Evolutionary conservation across 2,888 invertebrate species (phyloP).

Genomic region (Folsomia manolachei): DNA sequence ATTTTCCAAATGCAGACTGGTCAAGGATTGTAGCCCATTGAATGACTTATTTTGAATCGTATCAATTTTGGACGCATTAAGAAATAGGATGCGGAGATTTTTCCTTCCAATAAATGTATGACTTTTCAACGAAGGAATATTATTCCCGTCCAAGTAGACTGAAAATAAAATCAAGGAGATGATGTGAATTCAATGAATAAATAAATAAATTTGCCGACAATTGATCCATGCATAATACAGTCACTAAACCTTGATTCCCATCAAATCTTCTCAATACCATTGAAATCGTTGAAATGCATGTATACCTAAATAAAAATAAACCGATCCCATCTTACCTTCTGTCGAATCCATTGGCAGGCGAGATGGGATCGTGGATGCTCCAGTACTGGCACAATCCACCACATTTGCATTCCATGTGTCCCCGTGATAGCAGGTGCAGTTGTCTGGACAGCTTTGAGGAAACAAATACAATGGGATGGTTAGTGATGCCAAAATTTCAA

Average conservation of each 20-base stretch:
- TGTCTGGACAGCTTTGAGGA: constrained; percentile 81
- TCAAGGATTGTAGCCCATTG: constrained; percentile 71
- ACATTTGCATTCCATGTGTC: constrained; percentile 80
- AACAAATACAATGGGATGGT: too few species aligned
- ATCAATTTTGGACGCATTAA: constrained; percentile 74
- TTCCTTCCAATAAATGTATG: constrained; percentile 85
- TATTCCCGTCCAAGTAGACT: constrained; percentile 79
- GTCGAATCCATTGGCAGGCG: constrained; percentile 80
- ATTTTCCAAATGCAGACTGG: constrained; percentile 73
- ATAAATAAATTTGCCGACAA: too few species aligned
- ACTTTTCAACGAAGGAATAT: constrained; percentile 72
- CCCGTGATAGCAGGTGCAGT: constrained; percentile 79
- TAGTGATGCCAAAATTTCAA: too few species aligned
- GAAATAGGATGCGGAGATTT: constrained; percentile 71
- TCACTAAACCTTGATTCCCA: too few species aligned
- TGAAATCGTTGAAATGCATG: too few species aligned
- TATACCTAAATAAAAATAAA: too few species aligned
- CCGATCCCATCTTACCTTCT: too few species aligned
- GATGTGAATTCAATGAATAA: too few species aligned
- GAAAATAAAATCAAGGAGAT: too few species aligned
- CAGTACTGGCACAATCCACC: constrained; percentile 68
- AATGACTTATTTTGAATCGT: constrained; percentile 77
- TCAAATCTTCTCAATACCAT: too few species aligned
- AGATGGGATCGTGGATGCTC: constrained; percentile 71
- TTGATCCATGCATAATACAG: too few species aligned